Evolutionary conservation across 1,140 invertebrate genomes (phyloP), one percentile per base, ranked within the genome.

Genomic region (Anagrus nilaparvatae): DNA sequence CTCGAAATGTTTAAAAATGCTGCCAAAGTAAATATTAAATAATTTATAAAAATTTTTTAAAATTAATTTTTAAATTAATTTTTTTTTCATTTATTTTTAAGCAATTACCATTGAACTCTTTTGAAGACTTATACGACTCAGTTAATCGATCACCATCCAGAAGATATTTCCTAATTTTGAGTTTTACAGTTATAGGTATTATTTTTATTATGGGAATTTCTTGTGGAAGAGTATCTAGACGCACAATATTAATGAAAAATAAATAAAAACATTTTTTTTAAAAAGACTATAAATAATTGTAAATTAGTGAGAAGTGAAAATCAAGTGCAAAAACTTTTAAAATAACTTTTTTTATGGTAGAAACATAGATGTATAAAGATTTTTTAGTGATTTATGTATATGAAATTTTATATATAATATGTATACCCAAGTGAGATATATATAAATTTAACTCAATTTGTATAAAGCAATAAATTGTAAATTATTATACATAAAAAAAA

Each of bases 1-100:
- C 79, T 89, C 52, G 81, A 91, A 69, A 89, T 94, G 84, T 93
- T 89, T 61, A 81, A 76, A 67, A 85, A 84, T 71, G 87, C 88
- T 17, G 83, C 79, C 23, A 77, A 82, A 69, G 84, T 88, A 69
- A 69, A 60, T 10, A 16, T 2, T 27, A 44, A 35, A 27, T 35
- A 40, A 43, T 27, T 31, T 34, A 24, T 14, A 28, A 43, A 20
- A 4, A 31, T 51, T n/a, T 43, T 53, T 56, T 55, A 34, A 31
- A 33, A 25, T 47, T 32, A 21, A 13, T 8, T 31, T 14, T 37
- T 12, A 29, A 35, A 34, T 33, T 43, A 36, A 43, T 31, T 23
- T 4, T 46, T 40, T 20, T 44, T 44, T n/a, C n/a, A n/a, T n/a
- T 21, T 31, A 56, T 41, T 24, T 56, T 67, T 40, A 43, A 76